These are phyloP conservation scores for Bradypus variegatus DNA, from an alignment of 2,797 vertebrate species.

Conservation along the genomic window DNA sequence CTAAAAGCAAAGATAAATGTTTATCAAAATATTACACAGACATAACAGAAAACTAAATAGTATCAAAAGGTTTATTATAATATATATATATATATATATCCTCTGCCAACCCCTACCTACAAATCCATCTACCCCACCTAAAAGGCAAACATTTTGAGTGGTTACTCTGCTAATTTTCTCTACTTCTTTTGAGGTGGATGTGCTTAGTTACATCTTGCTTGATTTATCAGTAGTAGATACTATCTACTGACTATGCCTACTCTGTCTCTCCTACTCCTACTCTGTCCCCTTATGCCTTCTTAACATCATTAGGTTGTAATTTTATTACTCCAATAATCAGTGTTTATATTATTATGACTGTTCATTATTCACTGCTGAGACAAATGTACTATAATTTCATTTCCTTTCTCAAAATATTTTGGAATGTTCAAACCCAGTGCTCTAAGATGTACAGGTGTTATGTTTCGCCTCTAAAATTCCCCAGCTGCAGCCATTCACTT, in stretches of 20 bases:
- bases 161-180: not conserved
- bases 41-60: not conserved
- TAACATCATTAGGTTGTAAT: not conserved
- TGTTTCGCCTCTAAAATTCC: not conserved
- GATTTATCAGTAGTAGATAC: not conserved
- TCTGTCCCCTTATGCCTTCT: not conserved
- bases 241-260: not conserved
- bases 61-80: not conserved
- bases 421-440: not conserved
- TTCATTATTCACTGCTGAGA: not conserved
- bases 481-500: not conserved
- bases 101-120: too few species aligned
- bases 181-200: not conserved
- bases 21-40: not conserved
- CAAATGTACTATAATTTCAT: not conserved
- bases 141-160: not conserved
- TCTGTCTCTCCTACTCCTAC: not conserved
- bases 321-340: not conserved
- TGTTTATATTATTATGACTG: not conserved
- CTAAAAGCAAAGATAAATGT: not conserved
- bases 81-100: too few species aligned
- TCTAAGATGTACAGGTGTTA: not conserved
- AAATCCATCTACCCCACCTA: too few species aligned
- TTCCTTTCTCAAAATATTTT: not conserved
- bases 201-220: not conserved